Base-by-base conservation (phyloP, 1,140 invertebrate species). In the Pemphigus obesinymphae region DNA sequence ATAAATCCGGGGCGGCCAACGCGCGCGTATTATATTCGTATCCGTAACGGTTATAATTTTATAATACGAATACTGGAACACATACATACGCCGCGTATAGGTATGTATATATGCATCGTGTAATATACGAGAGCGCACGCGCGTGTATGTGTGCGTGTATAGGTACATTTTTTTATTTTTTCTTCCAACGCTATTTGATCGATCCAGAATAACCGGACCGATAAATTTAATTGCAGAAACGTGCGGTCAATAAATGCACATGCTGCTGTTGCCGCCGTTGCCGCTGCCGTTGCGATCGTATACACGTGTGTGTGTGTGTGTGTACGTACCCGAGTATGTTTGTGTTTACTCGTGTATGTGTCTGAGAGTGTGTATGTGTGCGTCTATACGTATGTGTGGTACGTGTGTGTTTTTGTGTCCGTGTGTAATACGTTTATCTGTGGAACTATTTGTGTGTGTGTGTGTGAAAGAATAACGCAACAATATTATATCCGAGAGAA, bases 211-310 rank as follows among this genome's bases (percentile, higher is more conserved):
- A 78, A 78, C 73, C 73, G 73, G 73, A 78, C 73, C 73, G 73
- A 78, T 78, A 78, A 78, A 78, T 78, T 78, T 78, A 78, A 78
- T 78, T 78, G 73, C 73, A 58, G 34, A 78, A 78, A 78, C 73
- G 73, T 78, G 73, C 73, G 50, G 50, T 78, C 73, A 40, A 78
- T 58, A 40, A 78, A 58, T 37, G 50, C 50, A 58, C 53, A 40
- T 26, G 50, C 50, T 55, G 73, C 45, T 29, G 73, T 43, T 55
- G 48, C 29, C 40, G 23, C 15, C 29, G 55, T 1, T 11, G 55
- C 53, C 31, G 23, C 66, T 15, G 66, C 23, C 13, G 26, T 48
- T 48, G 68, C 11, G 26, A 48, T 2, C 43, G 45, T n/a, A n/a
- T n/a, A n/a, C 23, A 15, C 29, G 20, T 10, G 1, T 5, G 63